phyloP scores from a whole-genome alignment of 1,140 invertebrate genomes.

The Drosophila elegans region DNA sequence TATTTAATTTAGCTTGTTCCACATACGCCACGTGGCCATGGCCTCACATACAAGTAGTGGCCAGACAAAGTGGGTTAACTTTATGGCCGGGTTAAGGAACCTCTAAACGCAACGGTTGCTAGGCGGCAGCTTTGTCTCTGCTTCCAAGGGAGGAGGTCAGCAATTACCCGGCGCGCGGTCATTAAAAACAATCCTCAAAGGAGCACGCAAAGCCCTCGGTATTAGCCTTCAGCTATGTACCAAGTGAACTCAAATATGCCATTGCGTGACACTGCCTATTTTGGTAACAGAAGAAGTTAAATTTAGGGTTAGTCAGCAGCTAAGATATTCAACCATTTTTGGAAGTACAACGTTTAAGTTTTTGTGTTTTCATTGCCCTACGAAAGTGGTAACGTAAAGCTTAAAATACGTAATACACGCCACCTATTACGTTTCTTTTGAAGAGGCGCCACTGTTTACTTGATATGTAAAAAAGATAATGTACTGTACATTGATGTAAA shows the following conservation, averaged over 20 bases:
- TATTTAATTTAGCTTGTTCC: constrained; percentile 68
- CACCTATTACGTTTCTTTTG: not conserved
- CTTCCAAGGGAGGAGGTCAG: constrained; percentile 11
- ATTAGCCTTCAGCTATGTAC: constrained; percentile 19
- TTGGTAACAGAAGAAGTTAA: constrained; percentile 2
- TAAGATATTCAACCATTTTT: constrained; percentile 1
- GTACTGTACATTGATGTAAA: too few relatives aligned
- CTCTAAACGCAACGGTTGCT: constrained; percentile 50
- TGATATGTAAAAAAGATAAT: not conserved
- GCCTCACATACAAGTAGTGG: constrained; percentile 3
- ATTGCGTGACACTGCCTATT: constrained; percentile 36
- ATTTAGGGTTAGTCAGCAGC: not conserved
- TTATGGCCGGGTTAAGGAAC: constrained; percentile 56
- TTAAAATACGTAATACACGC: constrained; percentile 2
- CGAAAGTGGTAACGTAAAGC: not conserved
- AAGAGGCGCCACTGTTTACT: not conserved
- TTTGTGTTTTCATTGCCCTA: not conserved
- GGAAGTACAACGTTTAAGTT: not conserved
- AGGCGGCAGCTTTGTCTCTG: constrained; percentile 42
- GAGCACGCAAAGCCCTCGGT: constrained; percentile 56
- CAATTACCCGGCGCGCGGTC: constrained; percentile 56
- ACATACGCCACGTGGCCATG: constrained; percentile 41
- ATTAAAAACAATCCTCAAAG: constrained; percentile 56
- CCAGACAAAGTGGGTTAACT: constrained; percentile 60
- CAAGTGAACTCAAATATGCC: constrained; percentile 23